Evolutionary conservation across 2,113 vertebrate species (phyloP).

Genomic region (Pholis gunnellus): DNA sequence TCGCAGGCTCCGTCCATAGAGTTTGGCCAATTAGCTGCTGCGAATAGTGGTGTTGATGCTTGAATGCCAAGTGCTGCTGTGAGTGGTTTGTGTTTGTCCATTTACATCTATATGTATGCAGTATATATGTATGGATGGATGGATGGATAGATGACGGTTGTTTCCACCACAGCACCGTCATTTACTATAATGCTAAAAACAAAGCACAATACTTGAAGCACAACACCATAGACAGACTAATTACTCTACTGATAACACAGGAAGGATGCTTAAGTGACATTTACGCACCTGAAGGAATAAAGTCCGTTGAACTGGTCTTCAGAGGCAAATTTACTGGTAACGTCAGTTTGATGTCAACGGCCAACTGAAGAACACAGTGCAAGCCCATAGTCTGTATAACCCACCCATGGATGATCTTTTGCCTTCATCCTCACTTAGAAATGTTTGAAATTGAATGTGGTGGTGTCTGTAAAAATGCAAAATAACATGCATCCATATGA

Average conservation of each 20-base stretch:
- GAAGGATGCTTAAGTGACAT: not conserved
- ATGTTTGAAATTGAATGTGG: not conserved
- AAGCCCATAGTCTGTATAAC: not conserved
- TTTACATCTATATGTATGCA: not conserved
- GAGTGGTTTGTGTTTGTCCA: slow-evolving; percentile 21
- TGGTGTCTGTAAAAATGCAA: too few relatives aligned
- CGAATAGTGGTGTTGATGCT: slow-evolving; percentile 8
- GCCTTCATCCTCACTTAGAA: not conserved
- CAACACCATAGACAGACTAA: not conserved
- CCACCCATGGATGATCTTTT: not conserved
- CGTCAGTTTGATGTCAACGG: not conserved
- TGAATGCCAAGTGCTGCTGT: slow-evolving; percentile 31
- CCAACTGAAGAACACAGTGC: not conserved
- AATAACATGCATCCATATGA: too few relatives aligned
- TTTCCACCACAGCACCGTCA: not conserved
- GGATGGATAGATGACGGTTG: not conserved
- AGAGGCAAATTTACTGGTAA: not conserved
- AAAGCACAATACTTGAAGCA: not conserved
- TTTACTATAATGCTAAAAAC: not conserved
- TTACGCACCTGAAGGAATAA: not conserved
- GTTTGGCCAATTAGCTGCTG: slow-evolving; percentile 40
- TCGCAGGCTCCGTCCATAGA: slow-evolving; percentile 10
- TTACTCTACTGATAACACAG: not conserved
- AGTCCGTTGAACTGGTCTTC: too few relatives aligned
- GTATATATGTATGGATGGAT: not conserved